A percentile compares a stretch with the other conserved stretches of the same genome.
Conservation (phyloP, 2,113 vertebrate genomes). For the Nematolebias whitei region DNA sequence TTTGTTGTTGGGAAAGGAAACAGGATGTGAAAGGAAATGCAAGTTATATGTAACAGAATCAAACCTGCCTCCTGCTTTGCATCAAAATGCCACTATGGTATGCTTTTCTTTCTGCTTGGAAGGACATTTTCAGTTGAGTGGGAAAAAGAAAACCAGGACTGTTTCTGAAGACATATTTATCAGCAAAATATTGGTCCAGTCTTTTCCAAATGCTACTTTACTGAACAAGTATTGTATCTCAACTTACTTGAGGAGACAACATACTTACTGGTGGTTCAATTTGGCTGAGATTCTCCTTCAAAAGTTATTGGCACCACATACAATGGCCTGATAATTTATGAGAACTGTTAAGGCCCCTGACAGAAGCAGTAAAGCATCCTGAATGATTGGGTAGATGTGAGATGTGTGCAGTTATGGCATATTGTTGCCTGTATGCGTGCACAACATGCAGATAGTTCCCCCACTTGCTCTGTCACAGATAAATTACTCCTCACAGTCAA, state of each 20-base stretch:
- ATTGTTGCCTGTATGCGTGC: slow-evolving; percentile 62
- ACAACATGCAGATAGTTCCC: slow-evolving; percentile 58
- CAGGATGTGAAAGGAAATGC: slow-evolving; percentile 43
- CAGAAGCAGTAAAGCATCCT: slow-evolving; percentile 79
- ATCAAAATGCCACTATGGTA: slow-evolving; percentile 49
- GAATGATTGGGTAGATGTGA: slow-evolving; percentile 75
- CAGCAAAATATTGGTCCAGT: slow-evolving; percentile 24
- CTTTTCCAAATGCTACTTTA: slow-evolving; percentile 17
- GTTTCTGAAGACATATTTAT: slow-evolving; percentile 39
- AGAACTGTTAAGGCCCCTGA: slow-evolving; percentile 70
- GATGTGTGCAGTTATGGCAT: slow-evolving; percentile 74
- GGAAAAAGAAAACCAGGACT: slow-evolving; percentile 17
- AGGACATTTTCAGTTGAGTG: slow-evolving; percentile 30
- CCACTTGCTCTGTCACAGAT: slow-evolving; percentile 67
- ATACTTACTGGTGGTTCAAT: slow-evolving; percentile 37
- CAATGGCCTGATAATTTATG: slow-evolving; percentile 75
- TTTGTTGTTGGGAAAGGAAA: slow-evolving; percentile 19
- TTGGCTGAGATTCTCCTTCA: slow-evolving; percentile 75
- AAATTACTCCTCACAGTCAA: slow-evolving; percentile 75
- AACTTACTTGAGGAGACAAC: slow-evolving; percentile 20
- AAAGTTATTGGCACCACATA: slow-evolving; percentile 77
- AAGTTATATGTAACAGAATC: slow-evolving; percentile 48
- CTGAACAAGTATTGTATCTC: slow-evolving; percentile 8
- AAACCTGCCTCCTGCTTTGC: slow-evolving; percentile 51
- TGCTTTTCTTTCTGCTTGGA: slow-evolving; percentile 32